Evolutionary conservation across 2,888 invertebrate genomes (phyloP), one percentile per base, ranked within the genome.

Genomic region (Agonopterix alstromeriana): DNA sequence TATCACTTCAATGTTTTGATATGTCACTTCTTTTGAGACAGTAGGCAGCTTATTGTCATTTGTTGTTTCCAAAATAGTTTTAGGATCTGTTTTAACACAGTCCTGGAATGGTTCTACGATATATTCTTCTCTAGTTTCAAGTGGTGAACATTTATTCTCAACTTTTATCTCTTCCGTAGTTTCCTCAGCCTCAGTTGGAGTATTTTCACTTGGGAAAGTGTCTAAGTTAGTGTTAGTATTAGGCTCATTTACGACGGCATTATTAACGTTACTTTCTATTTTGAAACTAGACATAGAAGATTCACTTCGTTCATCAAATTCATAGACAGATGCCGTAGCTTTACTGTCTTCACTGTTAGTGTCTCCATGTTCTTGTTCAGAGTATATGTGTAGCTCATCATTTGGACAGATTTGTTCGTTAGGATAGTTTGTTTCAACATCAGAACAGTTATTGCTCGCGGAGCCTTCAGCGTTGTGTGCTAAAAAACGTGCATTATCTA

Each of bases 281-380:
- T 82, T 82, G 43, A 82, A 65, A 64, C 79, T 85, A 14, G 79
- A 78, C 48, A 75, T 70, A 48, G 80, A 77, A 49, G 82, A 80
- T 48, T 77, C 73, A 74, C 82, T 84, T 60, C 69, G 75, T 52
- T 81, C 84, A 69, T 88, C 84, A 81, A 81, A 84, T 53, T 87
- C 85, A 77, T 80, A 84, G 8, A 78, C 67, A 51, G 79, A 78
- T 10, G 69, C 63, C 45, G 80, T 77, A 11, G 75, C 78, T 68
- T 86, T 85, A 52, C 81, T 82, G 48, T 84, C 82, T 62, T 84
- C 81, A 72, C 81, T 84, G 44, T 80, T 81, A 42, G 80, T 78
- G 53, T 86, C 84, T 45, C 58, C 73, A 5, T 27, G 27, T 27
- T 27, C 27, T 52, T 76, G 78, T 11, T 70, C 74, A 55, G 78